Conservation (phyloP, 2,888 invertebrate genomes). For the Nebria salina region DNA sequence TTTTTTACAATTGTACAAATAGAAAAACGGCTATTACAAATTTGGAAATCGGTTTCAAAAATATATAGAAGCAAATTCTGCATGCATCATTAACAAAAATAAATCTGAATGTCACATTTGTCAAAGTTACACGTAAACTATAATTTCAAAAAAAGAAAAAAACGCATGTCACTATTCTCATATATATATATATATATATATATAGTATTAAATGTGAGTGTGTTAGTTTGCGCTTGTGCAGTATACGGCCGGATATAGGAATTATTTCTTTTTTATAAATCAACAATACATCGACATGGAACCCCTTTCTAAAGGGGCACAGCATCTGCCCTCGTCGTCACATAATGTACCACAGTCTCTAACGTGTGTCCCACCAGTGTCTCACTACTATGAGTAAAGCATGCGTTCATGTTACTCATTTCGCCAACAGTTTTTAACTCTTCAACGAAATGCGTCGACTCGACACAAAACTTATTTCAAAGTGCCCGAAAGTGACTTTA, state of each 20-base stretch:
- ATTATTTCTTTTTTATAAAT: constrained; percentile 43
- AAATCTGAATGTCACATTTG: too few relatives aligned
- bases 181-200: background rate
- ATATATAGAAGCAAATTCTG: too few relatives aligned
- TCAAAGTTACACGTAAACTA: too few relatives aligned
- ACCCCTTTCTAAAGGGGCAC: constrained; percentile 44
- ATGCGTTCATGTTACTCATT: background rate
- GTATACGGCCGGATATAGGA: constrained; percentile 19
- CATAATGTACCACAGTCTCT: constrained; percentile 32
- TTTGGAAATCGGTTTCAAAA: too few relatives aligned
- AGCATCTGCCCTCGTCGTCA: constrained; percentile 35
- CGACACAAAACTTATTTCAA: background rate
- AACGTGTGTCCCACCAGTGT: background rate
- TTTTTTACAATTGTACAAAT: too few relatives aligned
- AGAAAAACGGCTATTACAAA: too few relatives aligned
- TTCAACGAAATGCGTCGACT: background rate
- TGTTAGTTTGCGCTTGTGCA: constrained; percentile 3
- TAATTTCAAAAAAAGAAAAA: background rate
- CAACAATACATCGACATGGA: constrained; percentile 39
- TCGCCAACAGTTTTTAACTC: background rate
- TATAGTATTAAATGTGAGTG: background rate
- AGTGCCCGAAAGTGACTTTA: background rate
- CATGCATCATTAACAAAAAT: too few relatives aligned
- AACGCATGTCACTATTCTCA: background rate
- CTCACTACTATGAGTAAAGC: background rate